phyloP scores from a whole-genome alignment of 2,797 vertebrate genomes.

The Anguilla marmorata region DNA sequence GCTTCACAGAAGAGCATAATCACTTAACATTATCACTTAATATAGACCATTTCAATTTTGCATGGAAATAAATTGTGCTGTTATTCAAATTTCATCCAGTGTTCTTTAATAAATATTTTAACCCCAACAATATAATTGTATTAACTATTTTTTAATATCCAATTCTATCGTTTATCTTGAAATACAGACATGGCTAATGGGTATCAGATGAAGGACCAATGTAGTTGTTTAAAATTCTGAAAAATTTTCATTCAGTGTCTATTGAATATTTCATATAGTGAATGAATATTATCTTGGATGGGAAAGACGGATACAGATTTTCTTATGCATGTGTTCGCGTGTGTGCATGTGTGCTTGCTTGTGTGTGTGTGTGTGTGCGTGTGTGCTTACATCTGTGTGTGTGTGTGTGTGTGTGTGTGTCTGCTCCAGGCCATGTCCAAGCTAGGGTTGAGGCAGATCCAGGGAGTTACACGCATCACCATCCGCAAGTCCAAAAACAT shows the following conservation, averaged over 20 bases:
- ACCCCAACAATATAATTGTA: not conserved
- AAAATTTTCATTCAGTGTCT: not conserved
- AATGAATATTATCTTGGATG: not conserved
- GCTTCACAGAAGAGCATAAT: no score
- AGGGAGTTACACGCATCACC: constrained; percentile 94
- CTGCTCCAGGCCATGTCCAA: constrained; percentile 91
- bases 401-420: not conserved
- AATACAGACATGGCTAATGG: not conserved
- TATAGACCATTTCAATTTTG: not conserved
- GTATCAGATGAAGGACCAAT: not conserved
- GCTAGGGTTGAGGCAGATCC: constrained; percentile 90
- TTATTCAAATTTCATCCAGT: not conserved
- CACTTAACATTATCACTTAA: no score
- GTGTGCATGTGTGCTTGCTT: not conserved
- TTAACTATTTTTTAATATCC: not conserved
- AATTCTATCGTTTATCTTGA: not conserved
- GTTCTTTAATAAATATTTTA: not conserved
- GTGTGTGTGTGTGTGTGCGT: not conserved
- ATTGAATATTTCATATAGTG: not conserved
- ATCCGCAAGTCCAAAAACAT: constrained; percentile 99
- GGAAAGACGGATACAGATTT: not conserved
- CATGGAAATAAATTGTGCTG: not conserved
- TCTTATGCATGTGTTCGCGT: not conserved
- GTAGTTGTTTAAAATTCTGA: not conserved
- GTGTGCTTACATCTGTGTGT: no score